Base-by-base conservation (phyloP, 2,113 vertebrate genomes). In the Himantopus leucocephalus region DNA sequence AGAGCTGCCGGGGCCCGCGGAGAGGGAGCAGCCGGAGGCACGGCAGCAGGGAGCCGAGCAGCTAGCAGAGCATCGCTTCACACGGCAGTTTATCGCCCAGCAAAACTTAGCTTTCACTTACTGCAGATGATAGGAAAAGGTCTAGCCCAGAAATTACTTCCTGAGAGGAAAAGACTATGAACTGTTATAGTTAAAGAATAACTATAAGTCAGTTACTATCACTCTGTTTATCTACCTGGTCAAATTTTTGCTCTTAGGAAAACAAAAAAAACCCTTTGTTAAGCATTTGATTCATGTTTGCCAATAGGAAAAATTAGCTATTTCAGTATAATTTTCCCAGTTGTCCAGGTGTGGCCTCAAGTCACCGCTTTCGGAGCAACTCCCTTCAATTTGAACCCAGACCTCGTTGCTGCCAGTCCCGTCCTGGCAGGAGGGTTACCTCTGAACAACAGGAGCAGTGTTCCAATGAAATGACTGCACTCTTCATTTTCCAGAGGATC, bases 1-100 rank as follows among this genome's bases (percentile, higher is more conserved):
- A 76, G 53, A 85, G 35, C 35, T 64, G 15, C 19, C 37, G 35
- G 55, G 32, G 56, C 41, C 47, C 4, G 0, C 0, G 2, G 73
- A 62, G 48, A n/a, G 27, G 60, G 47, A 81, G 66, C 16, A 67
- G 55, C 73, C 5, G 2, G 20, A 79, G 56, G 47, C 63, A 70
- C 1, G 1, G 11, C 12, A 4, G 2, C 20, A 26, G 71, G 43
- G 39, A 94, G 30, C 43, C 3, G 5, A 90, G 63, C 67, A 43
- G 50, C 37, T 41, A 9, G 13, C 50, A 71, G 18, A 72, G 24
- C 64, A 64, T 77, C 12, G 3, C 56, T 87, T 56, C 29, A 48
- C 34, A 18, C 0, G 0, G 15, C 39, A 22, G 14, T 72, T 86
- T 72, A 43, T 86, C 0, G 0, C 37, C 53, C 30, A 56, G 3